Evolutionary conservation across 2,888 invertebrate genomes (phyloP).

Genomic region (Eupithecia subumbrata): DNA sequence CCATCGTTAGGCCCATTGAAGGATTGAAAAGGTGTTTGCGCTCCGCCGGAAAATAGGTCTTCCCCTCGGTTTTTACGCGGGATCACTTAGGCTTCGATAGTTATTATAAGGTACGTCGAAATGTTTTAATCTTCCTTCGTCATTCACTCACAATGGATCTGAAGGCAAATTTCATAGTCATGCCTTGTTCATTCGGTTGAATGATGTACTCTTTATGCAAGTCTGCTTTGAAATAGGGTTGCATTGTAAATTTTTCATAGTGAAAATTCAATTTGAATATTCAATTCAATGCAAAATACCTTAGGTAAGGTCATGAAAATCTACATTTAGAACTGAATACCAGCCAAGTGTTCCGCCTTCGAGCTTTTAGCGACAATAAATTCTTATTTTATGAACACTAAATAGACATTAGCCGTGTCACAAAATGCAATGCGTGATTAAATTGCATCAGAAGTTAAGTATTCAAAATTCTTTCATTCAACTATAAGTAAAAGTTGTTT

Average conservation of each 20-base stretch:
- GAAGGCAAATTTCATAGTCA: constrained; percentile 76
- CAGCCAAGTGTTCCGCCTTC: constrained; percentile 69
- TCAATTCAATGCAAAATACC: constrained; percentile 59
- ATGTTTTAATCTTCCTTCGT: constrained; percentile 82
- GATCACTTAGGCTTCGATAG: constrained; percentile 83
- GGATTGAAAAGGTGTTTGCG: constrained; percentile 84
- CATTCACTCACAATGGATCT: constrained; percentile 76
- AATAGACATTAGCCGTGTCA: constrained; percentile 48
- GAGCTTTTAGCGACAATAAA: constrained; percentile 55
- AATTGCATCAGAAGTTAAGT: constrained; percentile 41
- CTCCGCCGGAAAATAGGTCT: constrained; percentile 76
- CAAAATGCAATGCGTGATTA: constrained; percentile 44
- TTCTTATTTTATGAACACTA: constrained; percentile 54
- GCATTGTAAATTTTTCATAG: constrained; percentile 37
- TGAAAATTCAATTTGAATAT: constrained; percentile 34
- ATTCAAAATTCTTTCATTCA: constrained; percentile 11
- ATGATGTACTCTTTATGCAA: constrained; percentile 57
- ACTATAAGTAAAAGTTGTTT: constrained; percentile 35
- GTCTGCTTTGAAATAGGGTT: constrained; percentile 50
- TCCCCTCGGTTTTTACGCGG: constrained; percentile 76
- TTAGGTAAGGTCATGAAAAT: constrained; percentile 76
- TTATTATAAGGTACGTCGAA: constrained; percentile 71
- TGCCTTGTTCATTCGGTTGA: constrained; percentile 68
- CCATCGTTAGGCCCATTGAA: constrained; percentile 77
- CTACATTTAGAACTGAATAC: constrained; percentile 75